Conservation (phyloP, 1,140 invertebrate species). For the Cotesia chilonis region DNA sequence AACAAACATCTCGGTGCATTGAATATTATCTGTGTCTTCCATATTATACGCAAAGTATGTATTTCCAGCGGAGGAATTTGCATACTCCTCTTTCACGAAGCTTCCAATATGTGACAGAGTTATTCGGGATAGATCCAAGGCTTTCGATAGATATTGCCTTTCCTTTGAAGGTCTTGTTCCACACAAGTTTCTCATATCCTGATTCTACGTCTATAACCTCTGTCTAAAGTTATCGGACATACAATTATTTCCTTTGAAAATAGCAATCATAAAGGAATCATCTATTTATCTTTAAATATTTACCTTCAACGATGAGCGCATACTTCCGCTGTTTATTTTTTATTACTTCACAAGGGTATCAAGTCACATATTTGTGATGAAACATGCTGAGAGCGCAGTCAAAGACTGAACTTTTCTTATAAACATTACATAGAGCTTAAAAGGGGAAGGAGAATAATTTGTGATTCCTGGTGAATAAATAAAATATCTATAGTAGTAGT, state of each 20-base stretch:
- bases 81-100: conserved; percentile 26
- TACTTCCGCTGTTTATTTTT: no score
- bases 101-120: conserved; percentile 11
- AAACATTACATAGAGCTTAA: no score
- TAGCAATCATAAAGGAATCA: background rate
- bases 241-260: conserved; percentile 31
- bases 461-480: no score
- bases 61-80: conserved; percentile 21
- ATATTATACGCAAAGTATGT: conserved; percentile 2
- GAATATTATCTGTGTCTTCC: background rate
- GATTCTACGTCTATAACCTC: conserved; percentile 7
- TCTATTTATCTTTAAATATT: no score
- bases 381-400: no score
- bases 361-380: no score
- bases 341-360: no score
- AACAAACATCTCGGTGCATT: no score
- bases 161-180: conserved; percentile 26
- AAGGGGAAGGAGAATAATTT: no score
- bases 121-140: conserved; percentile 27
- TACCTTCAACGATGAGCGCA: no score
- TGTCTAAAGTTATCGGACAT: background rate
- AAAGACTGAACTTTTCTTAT: no score
- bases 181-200: conserved; percentile 35
- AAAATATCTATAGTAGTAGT: no score
- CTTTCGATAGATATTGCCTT: conserved; percentile 32